Conservation (phyloP, 1,140 invertebrate species). For the Octopus sinensis region DNA sequence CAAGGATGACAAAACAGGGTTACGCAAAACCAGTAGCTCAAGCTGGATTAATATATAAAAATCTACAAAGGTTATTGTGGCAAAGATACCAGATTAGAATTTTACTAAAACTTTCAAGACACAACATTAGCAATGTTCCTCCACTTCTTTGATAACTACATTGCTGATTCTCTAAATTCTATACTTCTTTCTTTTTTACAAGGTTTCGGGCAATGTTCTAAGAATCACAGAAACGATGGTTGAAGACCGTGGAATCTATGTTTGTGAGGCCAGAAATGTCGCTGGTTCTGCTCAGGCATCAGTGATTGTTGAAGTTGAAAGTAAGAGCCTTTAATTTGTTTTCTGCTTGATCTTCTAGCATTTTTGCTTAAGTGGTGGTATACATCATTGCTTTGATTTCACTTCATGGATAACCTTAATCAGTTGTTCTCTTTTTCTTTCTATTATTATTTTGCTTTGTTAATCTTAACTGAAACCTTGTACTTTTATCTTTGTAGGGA, state of each 20-base stretch:
- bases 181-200: slow-evolving; percentile 14
- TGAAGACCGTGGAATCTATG: slow-evolving; percentile 75
- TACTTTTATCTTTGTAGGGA: slow-evolving; percentile 63
- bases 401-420: neutral
- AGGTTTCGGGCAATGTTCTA: slow-evolving; percentile 66
- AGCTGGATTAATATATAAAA: too few species aligned
- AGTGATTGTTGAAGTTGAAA: slow-evolving; percentile 79
- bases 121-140: too few species aligned
- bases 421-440: neutral
- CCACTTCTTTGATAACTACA: too few species aligned
- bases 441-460: neutral
- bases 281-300: slow-evolving; percentile 65
- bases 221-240: slow-evolving; percentile 66
- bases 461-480: neutral
- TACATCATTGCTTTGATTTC: too few species aligned
- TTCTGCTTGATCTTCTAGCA: too few species aligned
- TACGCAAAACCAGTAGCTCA: too few species aligned
- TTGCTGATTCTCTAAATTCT: too few species aligned
- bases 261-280: slow-evolving; percentile 68
- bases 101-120: too few species aligned
- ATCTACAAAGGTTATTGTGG: too few species aligned
- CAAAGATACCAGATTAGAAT: too few species aligned
- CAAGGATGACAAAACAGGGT: too few species aligned
- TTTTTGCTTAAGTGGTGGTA: too few species aligned
- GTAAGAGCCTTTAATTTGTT: slow-evolving; percentile 62